phyloP scores from a whole-genome alignment of 2,113 vertebrate genomes.

The Clarias gariepinus region DNA sequence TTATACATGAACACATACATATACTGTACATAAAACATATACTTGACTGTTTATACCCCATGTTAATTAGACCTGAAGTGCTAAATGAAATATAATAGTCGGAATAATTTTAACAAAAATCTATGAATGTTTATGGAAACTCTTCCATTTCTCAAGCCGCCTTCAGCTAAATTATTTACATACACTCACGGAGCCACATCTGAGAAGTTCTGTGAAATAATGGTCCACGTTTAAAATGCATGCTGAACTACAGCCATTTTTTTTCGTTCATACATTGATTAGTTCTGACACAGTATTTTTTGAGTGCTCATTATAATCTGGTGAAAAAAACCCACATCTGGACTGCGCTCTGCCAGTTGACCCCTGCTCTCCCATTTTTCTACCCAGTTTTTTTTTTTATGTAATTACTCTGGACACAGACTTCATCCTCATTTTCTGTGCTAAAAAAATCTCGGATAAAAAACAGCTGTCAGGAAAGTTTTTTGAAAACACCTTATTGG shows the following conservation, averaged over 20 bases:
- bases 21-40: neutral
- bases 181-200: neutral
- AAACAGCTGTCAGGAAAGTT: neutral
- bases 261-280: neutral
- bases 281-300: neutral
- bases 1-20: too few relatives aligned
- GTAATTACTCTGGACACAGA: neutral
- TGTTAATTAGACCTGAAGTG: neutral
- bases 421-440: neutral
- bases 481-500: neutral
- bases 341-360: neutral
- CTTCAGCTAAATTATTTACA: neutral
- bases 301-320: neutral
- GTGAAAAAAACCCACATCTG: constrained; percentile 5
- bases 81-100: neutral
- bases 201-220: neutral
- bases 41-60: neutral
- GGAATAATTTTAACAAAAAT: neutral
- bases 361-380: neutral
- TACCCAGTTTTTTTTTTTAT: neutral
- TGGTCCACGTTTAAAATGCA: neutral
- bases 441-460: neutral
- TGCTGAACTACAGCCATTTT: neutral
- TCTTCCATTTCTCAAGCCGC: neutral
- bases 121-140: neutral